Evolutionary conservation across 2,888 invertebrate genomes (phyloP), one percentile per base, ranked within the genome.

Genomic region (Hydrotaea diabolus): DNA sequence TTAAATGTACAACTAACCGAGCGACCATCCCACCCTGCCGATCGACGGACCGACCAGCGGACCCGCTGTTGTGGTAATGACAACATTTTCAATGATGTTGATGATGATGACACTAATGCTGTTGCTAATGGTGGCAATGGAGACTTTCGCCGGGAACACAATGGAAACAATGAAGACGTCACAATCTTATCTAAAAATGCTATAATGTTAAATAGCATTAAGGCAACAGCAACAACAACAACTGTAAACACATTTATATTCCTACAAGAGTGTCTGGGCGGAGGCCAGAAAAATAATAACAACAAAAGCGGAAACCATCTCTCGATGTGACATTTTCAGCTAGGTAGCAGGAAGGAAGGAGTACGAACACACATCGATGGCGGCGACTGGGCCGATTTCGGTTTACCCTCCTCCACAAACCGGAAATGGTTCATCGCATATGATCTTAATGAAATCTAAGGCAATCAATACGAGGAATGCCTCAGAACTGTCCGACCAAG

Each of bases 51-150:
- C 49, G n/a, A 15, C 49, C 49, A 7, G n/a, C 49, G 0, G 49
- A 49, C 49, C 49, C 13, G n/a, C n/a, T 49, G 49, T 49, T 15
- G 49, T 49, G 49, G 49, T 49, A 49, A 49, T n/a, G 49, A 49
- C 49, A 49, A 49, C 7, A n/a, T 3, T 49, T 8, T 7, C 2
- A n/a, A n/a, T 49, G 49, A 15, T n/a, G n/a, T n/a, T n/a, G 49
- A 49, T 49, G 8, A n/a, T 49, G 2, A 15, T n/a, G 49, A n/a
- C n/a, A n/a, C 15, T n/a, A n/a, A 49, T 49, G 49, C 49, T 49
- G 39, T 49, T 49, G 49, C 49, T n/a, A 49, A 49, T 49, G 49
- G 13, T n/a, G 49, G 49, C n/a, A 49, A 49, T 49, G 49, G 49
- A 49, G 49, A 49, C 49, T n/a, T 7, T 11, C 43, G n/a, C n/a